Evolutionary conservation across 2,797 vertebrate species (phyloP), one percentile per base, ranked within the genome.

Genomic region (Urophycis tenuis): DNA sequence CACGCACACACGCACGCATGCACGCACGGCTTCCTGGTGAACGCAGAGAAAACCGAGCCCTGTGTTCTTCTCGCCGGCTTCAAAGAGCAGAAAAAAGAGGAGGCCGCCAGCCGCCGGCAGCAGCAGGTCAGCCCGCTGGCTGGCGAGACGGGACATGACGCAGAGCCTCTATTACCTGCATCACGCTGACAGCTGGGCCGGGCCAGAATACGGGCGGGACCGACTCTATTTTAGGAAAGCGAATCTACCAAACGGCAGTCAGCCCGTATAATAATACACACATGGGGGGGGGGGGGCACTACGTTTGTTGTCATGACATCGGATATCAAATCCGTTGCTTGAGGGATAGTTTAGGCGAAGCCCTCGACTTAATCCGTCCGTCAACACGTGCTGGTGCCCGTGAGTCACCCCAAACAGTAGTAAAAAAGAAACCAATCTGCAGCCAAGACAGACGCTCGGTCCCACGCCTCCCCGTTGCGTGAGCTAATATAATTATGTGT

Each of bases 61-160:
- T 41, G 10, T 41, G 36, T 39, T 39, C 17, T 64, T 10, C n/a
- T n/a, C n/a, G n/a, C n/a, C n/a, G 60, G 60, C 22, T 70, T 79
- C 25, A 22, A 64, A 5, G 60, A 64, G 83, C 14, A 41, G 39
- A 12, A 41, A 41, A 12, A 41, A 41, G 12, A 41, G 11, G 3
- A 15, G 39, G 12, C 45, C 80, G 64, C 77, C 71, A 9, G 76
- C 71, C 25, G 71, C 35, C 11, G 69, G 14, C 67, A 14, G 29
- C 10, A 70, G 67, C 29, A 30, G 29, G 67, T 32, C 67, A 29
- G n/a, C 73, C 39, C 36, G n/a, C 74, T 76, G 72, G 25, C 76
- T 14, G 67, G 78, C 86, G 80, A 81, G 87, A 88, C 39, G 71
- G 71, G 45, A 87, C 87, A 85, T 31, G 83, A 19, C 74, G 72